Base-by-base conservation (phyloP, 2,113 vertebrate species). In the Labeo catla region DNA sequence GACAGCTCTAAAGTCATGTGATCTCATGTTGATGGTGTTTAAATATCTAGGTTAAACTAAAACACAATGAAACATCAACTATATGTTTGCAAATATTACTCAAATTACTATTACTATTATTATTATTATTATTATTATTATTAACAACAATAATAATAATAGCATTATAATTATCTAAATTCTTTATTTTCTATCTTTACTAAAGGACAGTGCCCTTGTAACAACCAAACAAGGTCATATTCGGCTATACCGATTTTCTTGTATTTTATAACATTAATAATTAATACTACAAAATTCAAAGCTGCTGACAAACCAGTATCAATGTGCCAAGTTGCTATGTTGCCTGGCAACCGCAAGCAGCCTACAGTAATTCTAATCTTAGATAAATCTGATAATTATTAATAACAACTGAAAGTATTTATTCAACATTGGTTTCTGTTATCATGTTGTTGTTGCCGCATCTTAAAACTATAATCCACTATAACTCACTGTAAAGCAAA, bases 401-500 rank as follows among this genome's bases (percentile, higher is more conserved):
- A 39, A 72, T 8, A 43, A 43, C 15, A 72, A 43, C 19, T 76
- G 1, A 4, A 43, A 39, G 15, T 54, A 54, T 73, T 47, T 73
- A 73, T 50, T 76, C n/a, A 50, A 36, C 8, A 54, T 16, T 36
- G 45, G 21, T 72, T 72, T 72, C 4, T 72, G 39, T 12, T 73
- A n/a, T 73, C 39, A 74, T 15, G 28, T 12, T 76, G 6, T 23
- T 23, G 47, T 54, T 45, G 12, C 49, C 13, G n/a, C 13, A 4
- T 50, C 52, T 54, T 77, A 57, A 19, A 77, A 28, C 76, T 76
- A 76, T 52, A 77, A 77, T 15, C 0, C 2, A 34, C 49, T n/a
- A 61, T 61, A 54, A 36, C 52, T 10, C 76, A 28, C 49, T 9
- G 50, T 77, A 54, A 77, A 36, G 50, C 76, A 77, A 77, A 77